Evolutionary conservation across 2,113 vertebrate genomes (phyloP).

Genomic region (Myrmecophaga tridactyla): DNA sequence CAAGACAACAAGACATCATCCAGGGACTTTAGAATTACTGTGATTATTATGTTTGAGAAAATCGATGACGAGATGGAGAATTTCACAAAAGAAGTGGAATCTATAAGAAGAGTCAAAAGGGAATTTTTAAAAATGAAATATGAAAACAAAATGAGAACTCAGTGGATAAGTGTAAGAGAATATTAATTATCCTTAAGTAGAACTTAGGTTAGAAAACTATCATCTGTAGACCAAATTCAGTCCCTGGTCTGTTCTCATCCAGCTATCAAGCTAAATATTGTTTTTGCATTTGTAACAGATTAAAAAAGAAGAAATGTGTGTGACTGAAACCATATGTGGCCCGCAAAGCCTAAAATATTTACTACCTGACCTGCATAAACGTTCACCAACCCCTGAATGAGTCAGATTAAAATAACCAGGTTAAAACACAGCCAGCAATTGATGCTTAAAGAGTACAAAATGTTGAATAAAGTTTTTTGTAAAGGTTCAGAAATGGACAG

Average conservation of each 20-base stretch:
- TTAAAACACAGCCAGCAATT: not conserved
- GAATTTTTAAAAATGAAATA: not conserved
- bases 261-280: not conserved
- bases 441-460: no score
- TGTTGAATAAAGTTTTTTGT: no score
- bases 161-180: not conserved
- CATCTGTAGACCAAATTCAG: not conserved
- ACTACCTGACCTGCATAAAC: no score
- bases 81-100: no score
- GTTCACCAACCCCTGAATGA: not conserved
- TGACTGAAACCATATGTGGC: not conserved
- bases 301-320: not conserved
- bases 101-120: no score
- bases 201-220: not conserved
- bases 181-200: not conserved
- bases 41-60: not conserved
- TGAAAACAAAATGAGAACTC: not conserved
- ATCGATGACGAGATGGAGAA: no score
- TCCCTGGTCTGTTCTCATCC: not conserved
- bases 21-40: not conserved
- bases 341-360: not conserved
- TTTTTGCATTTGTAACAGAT: not conserved
- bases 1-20: not conserved
- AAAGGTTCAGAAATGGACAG: not conserved
- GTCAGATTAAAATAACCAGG: not conserved